Percentiles rank a stretch among this genome's conserved stretches.
phyloP scores from a whole-genome alignment of 2,113 vertebrate species.

The Thomomys bottae region DNA sequence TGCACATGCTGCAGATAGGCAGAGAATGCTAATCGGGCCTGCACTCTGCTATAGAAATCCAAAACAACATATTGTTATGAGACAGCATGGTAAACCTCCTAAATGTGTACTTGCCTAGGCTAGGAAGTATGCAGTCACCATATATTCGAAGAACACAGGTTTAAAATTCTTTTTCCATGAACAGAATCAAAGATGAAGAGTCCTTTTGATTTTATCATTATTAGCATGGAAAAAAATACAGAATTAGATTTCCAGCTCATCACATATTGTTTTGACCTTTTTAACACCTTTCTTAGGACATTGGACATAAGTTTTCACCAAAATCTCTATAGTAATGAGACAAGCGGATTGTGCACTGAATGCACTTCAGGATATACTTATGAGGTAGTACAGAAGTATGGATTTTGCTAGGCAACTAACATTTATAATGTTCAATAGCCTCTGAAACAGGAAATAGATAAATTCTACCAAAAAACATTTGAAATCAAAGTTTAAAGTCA shows the following conservation, averaged over 20 bases:
- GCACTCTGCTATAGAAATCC: slow-evolving; percentile 91
- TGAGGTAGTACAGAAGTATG: not conserved
- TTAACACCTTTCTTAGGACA: slow-evolving; percentile 11
- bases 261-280: slow-evolving; percentile 13
- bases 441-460: slow-evolving; percentile 65
- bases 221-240: not conserved
- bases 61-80: slow-evolving; percentile 62
- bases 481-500: slow-evolving; percentile 58
- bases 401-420: slow-evolving; percentile 63
- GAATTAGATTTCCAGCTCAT: slow-evolving; percentile 6
- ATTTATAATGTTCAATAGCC: slow-evolving; percentile 23
- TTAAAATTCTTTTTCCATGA: not conserved
- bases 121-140: not conserved
- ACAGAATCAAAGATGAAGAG: slow-evolving; percentile 22
- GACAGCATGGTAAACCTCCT: not conserved
- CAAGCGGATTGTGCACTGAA: not conserved
- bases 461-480: slow-evolving; percentile 60
- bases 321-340: not conserved
- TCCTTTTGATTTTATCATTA: slow-evolving; percentile 43
- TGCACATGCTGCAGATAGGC: slow-evolving; percentile 95
- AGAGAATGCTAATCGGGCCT: slow-evolving; percentile 96
- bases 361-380: slow-evolving; percentile 12
- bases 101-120: not conserved
- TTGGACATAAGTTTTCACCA: slow-evolving; percentile 2
- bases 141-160: not conserved